Conservation (phyloP, 2,113 vertebrate genomes). For the Motacilla alba region DNA sequence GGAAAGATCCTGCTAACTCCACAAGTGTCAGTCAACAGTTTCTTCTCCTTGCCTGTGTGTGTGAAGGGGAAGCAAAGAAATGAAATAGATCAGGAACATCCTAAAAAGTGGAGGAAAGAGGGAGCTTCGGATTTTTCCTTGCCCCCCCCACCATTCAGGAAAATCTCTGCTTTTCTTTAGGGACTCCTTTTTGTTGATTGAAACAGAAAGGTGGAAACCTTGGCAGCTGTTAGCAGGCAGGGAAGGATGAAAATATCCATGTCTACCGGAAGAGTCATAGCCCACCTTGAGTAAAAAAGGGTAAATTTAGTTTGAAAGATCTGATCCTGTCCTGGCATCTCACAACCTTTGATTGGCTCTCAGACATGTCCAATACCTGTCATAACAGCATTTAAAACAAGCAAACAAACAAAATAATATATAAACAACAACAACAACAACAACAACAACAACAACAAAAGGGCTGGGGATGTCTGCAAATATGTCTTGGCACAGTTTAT, state of each 20-base stretch:
- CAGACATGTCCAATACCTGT: not conserved
- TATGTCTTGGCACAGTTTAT: accelerated
- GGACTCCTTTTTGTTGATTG: not conserved
- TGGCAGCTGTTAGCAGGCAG: not conserved
- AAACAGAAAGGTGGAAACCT: not conserved
- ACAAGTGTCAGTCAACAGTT: not conserved
- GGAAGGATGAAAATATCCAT: not conserved
- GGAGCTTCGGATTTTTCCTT: not conserved
- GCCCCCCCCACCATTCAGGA: no score
- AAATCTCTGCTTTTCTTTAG: not conserved
- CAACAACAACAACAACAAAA: no score
- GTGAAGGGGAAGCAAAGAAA: not conserved
- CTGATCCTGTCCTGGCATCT: not conserved
- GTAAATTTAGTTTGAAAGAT: not conserved
- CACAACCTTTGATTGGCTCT: not conserved
- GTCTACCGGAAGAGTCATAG: not conserved
- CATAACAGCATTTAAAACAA: not conserved
- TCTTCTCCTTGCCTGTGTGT: not conserved
- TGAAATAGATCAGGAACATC: not conserved
- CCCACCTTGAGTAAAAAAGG: not conserved
- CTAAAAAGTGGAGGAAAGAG: not conserved
- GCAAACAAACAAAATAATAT: not conserved
- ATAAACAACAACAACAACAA: no score
- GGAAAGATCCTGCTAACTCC: not conserved
- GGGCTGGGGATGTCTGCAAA: not conserved